Conservation (phyloP, 2,888 invertebrate species). For the Cantharis rustica region DNA sequence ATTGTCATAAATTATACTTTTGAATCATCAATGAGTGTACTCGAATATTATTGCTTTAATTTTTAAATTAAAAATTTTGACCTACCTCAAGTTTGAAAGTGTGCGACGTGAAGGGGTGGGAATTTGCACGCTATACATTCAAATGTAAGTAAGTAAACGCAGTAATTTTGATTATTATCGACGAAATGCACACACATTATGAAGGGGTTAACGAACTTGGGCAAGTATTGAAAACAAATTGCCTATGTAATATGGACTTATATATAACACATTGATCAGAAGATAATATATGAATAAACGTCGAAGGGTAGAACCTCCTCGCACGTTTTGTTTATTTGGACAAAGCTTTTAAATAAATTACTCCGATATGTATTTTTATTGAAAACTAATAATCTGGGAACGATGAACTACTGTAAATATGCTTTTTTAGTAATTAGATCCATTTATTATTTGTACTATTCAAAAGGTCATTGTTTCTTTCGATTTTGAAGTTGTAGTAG, state of each 20-base stretch:
- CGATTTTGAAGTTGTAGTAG: background rate
- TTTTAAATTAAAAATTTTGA: background rate
- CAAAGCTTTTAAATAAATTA: constrained; percentile 1
- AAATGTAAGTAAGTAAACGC: background rate
- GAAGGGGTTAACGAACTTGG: background rate
- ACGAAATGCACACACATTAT: background rate
- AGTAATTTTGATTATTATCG: background rate
- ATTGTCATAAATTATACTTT: background rate
- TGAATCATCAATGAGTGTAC: background rate
- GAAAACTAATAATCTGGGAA: background rate
- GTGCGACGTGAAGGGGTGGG: background rate
- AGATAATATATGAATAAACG: background rate
- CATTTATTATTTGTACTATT: background rate
- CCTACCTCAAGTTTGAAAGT: background rate
- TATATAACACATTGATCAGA: background rate
- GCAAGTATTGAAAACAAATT: background rate
- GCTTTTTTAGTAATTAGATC: background rate
- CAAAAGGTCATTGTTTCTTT: background rate
- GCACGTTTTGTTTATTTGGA: background rate
- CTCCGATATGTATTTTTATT: background rate
- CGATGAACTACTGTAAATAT: background rate
- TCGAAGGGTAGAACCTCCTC: background rate
- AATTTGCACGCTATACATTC: background rate
- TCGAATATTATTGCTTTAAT: background rate
- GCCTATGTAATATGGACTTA: background rate